Base-by-base conservation (phyloP, 2,797 vertebrate species). In the Xerus rutilus region DNA sequence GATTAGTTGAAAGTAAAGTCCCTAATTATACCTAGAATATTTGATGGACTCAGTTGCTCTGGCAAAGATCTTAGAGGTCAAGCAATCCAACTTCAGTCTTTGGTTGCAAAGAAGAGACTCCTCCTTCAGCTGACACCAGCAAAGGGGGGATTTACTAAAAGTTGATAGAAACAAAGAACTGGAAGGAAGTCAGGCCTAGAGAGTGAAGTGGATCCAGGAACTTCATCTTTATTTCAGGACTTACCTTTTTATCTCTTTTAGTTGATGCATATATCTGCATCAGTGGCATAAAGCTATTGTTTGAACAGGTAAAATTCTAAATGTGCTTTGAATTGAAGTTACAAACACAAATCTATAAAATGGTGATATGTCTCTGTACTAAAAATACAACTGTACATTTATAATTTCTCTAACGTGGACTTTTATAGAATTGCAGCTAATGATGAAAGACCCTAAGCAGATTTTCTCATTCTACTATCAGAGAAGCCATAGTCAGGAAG, bases 61-160 rank as follows among this genome's bases (percentile, higher is more conserved):
- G 14, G 30, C 49, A 72, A 92, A 54, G 28, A 76, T 83, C 39
- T 92, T 52, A 73, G 64, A 62, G 69, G 45, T 92, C 90, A 86
- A 17, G 39, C n/a, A 90, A 39, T 81, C 62, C 92, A 86, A 91
- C 52, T 73, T 70, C 25, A 57, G 28, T 65, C 65, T 90, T 94
- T 76, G 52, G 52, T 57, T 91, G 32, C 69, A 95, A 83, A 32
- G 39, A 90, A 65, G 47, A 84, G n/a, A 57, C 28, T 28, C 30
- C 14, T 94, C 21, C 25, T 85, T 54, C 87, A 57, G 15, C 32
- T 83, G 64, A 82, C 43, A 77, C 9, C 70, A 96, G 15, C 11
- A 90, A 90, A 35, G 73, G 1, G 52, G 47, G 67, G 90, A 90
- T 89, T 95, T 92, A 92, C 90, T 82, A 45, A 87, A 96, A 95